These are phyloP conservation scores for Anoura caudifer DNA, from an alignment of 2,113 vertebrate genomes.

Conservation along the genomic window DNA sequence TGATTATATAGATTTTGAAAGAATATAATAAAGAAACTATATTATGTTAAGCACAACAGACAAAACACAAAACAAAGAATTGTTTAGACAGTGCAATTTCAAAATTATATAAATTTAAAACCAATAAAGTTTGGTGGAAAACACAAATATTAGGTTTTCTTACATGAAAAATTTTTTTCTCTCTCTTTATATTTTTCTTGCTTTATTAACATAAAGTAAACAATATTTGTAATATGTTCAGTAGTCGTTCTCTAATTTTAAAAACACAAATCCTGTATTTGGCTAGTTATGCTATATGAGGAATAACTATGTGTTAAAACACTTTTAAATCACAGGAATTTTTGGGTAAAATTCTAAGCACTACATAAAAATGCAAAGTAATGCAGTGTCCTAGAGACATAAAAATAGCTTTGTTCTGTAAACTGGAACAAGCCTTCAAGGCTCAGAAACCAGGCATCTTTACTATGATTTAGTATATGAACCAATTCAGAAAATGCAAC, in stretches of 20 bases:
- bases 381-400: conserved; percentile 34
- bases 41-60: background rate
- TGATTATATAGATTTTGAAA: background rate
- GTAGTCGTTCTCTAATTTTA: background rate
- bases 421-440: conserved; percentile 65
- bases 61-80: background rate
- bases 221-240: background rate
- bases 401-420: conserved; percentile 55
- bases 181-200: background rate
- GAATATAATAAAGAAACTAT: background rate
- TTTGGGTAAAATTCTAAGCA: conserved; percentile 41
- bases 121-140: background rate
- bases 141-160: background rate
- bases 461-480: conserved; percentile 57
- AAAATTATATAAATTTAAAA: background rate
- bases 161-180: background rate
- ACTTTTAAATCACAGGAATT: conserved; percentile 36
- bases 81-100: background rate
- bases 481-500: conserved; percentile 61
- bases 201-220: background rate
- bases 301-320: background rate
- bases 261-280: background rate
- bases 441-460: conserved; percentile 50
- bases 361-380: conserved; percentile 64
- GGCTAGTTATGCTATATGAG: background rate